phyloP scores from a whole-genome alignment of 2,888 invertebrate species.

The Petrophora chlorosata region DNA sequence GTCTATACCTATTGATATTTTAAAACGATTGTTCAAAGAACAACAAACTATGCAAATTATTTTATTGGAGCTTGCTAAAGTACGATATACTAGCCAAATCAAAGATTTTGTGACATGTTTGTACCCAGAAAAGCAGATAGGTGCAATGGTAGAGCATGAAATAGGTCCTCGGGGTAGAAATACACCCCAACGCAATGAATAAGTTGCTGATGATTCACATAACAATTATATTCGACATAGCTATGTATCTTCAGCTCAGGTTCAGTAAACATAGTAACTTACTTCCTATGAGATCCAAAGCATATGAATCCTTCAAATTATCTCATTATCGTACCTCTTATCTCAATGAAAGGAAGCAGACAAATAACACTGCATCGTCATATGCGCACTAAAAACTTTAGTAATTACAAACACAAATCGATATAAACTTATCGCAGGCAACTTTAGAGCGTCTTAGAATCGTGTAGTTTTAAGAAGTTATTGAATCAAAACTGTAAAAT shows the following conservation, averaged over 20 bases:
- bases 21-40: background rate
- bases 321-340: conserved; percentile 73
- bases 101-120: conserved; percentile 1
- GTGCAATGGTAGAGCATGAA: background rate
- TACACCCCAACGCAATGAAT: background rate
- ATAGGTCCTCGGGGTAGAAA: background rate
- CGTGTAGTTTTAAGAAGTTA: conserved; percentile 1
- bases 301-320: conserved; percentile 57
- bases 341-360: conserved; percentile 71
- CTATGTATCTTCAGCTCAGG: background rate
- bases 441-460: background rate
- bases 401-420: conserved; percentile 9
- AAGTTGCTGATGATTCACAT: conserved; percentile 13
- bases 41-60: too few species aligned
- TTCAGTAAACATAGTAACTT: conserved; percentile 19
- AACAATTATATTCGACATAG: background rate
- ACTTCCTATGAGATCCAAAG: conserved; percentile 39
- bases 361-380: conserved; percentile 61
- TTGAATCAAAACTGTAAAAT: background rate
- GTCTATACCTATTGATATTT: too few species aligned
- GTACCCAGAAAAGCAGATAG: background rate
- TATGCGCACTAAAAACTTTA: conserved; percentile 20
- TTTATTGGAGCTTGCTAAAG: too few species aligned
- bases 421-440: background rate
- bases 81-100: background rate